Evolutionary conservation across 2,888 invertebrate species (phyloP), one percentile per base, ranked within the genome.

Genomic region (Cenopis cana): DNA sequence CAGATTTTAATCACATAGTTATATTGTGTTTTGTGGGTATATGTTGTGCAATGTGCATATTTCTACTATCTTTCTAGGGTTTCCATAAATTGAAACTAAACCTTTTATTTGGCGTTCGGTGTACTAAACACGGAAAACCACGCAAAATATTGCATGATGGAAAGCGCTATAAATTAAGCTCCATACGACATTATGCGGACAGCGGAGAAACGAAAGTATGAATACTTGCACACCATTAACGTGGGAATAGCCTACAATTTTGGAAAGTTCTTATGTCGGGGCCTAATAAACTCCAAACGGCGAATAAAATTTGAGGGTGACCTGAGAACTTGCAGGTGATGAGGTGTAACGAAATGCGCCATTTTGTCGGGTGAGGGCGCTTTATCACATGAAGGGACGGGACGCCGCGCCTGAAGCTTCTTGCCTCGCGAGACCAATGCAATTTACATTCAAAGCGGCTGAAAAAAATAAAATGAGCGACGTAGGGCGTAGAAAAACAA

Each of bases 391-490:
- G 70, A 71, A 52, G 68, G 73, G 50, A 67, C 66, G 68, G 71
- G 73, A 68, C 69, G 65, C 57, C 75, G 74, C 67, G 76, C 68
- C 70, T 79, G 78, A 75, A 78, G 76, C 78, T 80, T 82, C 82
- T 80, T 74, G 75, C 75, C 82, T 82, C 85, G 66, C 72, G 82
- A 82, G 83, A 81, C 80, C 80, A 74, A 82, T 87, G 82, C 85
- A 83, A 86, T 86, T 85, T 86, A 84, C 85, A 86, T 86, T 76
- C 78, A 83, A 81, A 85, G 79, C 76, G 79, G 76, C 78, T 80
- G 79, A 78, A 84, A 84, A 84, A 84, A 69, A 76, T 74, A 73
- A 76, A 76, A 66, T 74, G 68, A 68, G 68, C 57, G 71, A 49
- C 54, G 73, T 75, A 76, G 75, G 71, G 52, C 54, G 73, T 75